These are phyloP conservation scores for Stigmatopora nigra DNA, from an alignment of 2,113 vertebrate genomes.

Conservation along the genomic window DNA sequence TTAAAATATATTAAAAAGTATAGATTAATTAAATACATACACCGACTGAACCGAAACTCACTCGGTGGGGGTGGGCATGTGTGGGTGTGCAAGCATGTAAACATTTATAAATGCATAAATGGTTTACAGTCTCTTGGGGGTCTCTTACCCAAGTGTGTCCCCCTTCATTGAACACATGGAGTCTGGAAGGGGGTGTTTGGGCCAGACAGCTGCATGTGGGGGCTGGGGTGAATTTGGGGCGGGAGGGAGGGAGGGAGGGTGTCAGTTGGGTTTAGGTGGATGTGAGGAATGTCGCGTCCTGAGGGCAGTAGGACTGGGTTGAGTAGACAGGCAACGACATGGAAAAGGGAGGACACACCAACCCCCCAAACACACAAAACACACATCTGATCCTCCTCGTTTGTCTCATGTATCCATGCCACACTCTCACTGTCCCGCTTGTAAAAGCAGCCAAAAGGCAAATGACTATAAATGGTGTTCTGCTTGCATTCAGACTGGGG, in stretches of 20 bases:
- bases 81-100: constrained; percentile 11
- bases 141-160: constrained; percentile 31
- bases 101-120: constrained; percentile 51
- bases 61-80: constrained; percentile 19
- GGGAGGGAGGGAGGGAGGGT: constrained; percentile 10
- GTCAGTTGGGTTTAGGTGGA: constrained; percentile 15
- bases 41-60: constrained; percentile 16
- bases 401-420: constrained; percentile 39
- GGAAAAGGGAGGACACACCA: constrained; percentile 35
- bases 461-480: constrained; percentile 46
- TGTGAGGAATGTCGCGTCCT: constrained; percentile 46
- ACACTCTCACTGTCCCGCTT: constrained; percentile 12
- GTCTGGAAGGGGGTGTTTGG: constrained; percentile 26
- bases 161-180: constrained; percentile 39
- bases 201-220: constrained; percentile 24
- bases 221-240: constrained; percentile 1
- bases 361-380: constrained; percentile 11
- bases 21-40: constrained; percentile 24
- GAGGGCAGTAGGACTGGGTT: constrained; percentile 37
- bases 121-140: constrained; percentile 47
- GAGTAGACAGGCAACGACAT: constrained; percentile 48
- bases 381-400: constrained; percentile 24
- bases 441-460: constrained; percentile 34
- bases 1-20: not conserved
- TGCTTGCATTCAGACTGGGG: constrained; percentile 19